Percentiles rank a stretch among this genome's conserved stretches.
These are phyloP conservation scores for Ondatra zibethicus DNA, from an alignment of 2,113 vertebrate species.

Conservation along the genomic window DNA sequence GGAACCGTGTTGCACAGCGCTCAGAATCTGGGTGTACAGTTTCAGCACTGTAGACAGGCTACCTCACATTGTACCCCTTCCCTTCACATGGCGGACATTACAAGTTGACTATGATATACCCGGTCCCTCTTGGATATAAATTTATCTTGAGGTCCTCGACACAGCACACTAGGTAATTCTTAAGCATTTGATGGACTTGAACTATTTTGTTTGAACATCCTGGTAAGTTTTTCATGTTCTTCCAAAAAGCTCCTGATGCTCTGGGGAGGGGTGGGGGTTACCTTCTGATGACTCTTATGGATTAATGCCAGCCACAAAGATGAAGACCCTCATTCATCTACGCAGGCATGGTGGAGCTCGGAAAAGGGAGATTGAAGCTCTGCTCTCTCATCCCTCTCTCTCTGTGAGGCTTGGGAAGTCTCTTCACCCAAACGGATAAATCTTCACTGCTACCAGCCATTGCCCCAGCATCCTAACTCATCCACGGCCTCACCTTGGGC, in stretches of 20 bases:
- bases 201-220: conserved; percentile 47
- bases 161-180: background rate
- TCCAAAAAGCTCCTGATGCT: conserved; percentile 53
- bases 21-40: background rate
- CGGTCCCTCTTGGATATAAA: background rate
- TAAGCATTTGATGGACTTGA: background rate
- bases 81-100: background rate
- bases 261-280: background rate
- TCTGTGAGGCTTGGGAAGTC: background rate
- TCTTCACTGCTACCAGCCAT: background rate
- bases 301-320: conserved; percentile 47
- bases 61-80: background rate
- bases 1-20: background rate
- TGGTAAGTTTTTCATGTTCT: conserved; percentile 51
- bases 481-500: background rate
- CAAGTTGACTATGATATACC: background rate
- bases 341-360: background rate
- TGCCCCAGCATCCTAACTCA: background rate
- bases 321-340: conserved; percentile 38
- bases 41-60: background rate
- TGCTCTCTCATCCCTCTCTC: too few relatives aligned
- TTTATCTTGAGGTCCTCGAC: background rate
- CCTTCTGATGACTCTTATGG: conserved; percentile 49
- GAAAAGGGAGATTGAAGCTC: background rate
- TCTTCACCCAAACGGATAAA: background rate